These are phyloP conservation scores for Melanerpes formicivorus DNA, from an alignment of 2,113 vertebrate species.

Conservation along the genomic window DNA sequence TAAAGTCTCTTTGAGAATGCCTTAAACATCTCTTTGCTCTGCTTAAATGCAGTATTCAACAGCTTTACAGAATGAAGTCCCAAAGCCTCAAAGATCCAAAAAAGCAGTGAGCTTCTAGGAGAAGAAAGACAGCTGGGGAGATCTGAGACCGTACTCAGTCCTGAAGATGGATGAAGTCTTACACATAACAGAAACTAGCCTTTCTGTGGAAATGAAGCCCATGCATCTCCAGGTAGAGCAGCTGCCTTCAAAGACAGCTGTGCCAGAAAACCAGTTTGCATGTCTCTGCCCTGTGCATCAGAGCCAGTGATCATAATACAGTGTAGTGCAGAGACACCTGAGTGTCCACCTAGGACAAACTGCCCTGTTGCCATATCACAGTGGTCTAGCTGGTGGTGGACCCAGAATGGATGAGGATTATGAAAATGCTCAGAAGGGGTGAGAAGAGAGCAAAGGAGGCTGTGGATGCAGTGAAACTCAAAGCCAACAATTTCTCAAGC, in stretches of 20 bases:
- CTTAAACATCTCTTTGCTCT: slow-evolving; percentile 31
- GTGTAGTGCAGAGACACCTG: neutral
- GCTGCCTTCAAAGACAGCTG: neutral
- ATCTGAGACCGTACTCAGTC: neutral
- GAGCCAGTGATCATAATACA: neutral
- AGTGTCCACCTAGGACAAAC: neutral
- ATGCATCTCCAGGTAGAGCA: neutral
- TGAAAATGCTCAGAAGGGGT: neutral
- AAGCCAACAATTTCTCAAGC: neutral
- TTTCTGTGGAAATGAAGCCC: neutral
- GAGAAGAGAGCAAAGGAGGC: neutral
- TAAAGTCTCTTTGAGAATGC: slow-evolving; percentile 8
- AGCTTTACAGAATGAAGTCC: neutral
- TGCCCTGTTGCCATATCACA: neutral
- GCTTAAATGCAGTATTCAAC: slow-evolving; percentile 23
- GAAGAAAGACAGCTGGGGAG: slow-evolving; percentile 5
- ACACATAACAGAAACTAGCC: neutral
- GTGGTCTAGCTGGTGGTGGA: neutral
- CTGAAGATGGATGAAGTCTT: neutral
- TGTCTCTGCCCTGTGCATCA: neutral
- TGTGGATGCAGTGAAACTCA: neutral
- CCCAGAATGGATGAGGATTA: neutral
- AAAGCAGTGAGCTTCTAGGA: neutral
- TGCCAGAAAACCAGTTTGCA: neutral
- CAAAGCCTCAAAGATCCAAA: neutral